phyloP scores from a whole-genome alignment of 2,888 invertebrate species.

The Micoletzkya japonica region DNA sequence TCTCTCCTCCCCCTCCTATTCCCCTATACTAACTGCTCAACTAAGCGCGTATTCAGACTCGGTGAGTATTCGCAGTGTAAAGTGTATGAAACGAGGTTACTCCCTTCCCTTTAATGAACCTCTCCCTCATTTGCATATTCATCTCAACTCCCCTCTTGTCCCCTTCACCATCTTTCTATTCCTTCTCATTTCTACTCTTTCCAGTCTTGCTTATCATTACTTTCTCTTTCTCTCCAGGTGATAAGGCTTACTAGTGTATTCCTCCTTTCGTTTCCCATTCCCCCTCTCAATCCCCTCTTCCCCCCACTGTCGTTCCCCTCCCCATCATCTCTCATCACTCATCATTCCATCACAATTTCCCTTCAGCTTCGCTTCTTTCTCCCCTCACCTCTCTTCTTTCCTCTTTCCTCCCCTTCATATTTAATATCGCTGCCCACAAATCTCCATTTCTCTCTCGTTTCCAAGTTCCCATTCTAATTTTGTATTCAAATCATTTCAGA shows the following conservation, averaged over 20 bases:
- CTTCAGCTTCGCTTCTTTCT: not conserved
- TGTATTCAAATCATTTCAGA: not conserved
- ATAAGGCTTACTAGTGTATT: not conserved
- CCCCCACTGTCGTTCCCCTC: not conserved
- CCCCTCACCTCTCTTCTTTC: not conserved
- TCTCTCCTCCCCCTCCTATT: too few species aligned
- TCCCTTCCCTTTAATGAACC: too few species aligned
- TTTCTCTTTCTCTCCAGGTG: not conserved
- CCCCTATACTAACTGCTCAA: too few species aligned
- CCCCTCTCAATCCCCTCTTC: not conserved
- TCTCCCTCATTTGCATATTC: too few species aligned
- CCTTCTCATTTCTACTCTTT: not conserved
- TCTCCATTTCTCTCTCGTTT: too few species aligned
- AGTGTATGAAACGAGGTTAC: too few species aligned
- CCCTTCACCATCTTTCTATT: not conserved
- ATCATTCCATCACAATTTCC: not conserved
- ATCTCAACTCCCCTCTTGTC: too few species aligned
- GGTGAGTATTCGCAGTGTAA: too few species aligned
- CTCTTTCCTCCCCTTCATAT: not conserved
- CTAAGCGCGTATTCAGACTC: too few species aligned
- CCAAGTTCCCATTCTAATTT: too few species aligned
- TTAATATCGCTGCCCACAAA: not conserved
- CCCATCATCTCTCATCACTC: not conserved
- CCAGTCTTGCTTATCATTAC: slow-evolving; percentile 4
- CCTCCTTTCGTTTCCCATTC: not conserved